Evolutionary conservation across 2,797 vertebrate genomes (phyloP).

Genomic region (Lycodopsis pacificus): DNA sequence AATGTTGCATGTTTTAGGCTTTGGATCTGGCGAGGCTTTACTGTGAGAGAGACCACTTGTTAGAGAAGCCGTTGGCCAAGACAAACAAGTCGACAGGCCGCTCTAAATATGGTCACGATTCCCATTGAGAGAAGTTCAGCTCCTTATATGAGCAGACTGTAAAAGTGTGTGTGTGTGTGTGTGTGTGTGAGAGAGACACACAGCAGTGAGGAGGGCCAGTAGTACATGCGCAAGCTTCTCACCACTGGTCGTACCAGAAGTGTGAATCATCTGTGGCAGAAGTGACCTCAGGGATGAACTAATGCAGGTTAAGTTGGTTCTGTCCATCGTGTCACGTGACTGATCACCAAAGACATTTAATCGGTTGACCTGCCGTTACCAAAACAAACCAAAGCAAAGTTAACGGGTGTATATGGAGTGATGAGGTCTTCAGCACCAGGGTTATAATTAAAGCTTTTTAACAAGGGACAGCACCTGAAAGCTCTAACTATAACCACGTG

Average conservation of each 20-base stretch:
- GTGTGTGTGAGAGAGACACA: conserved; percentile 42
- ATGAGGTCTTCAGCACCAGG: neutral
- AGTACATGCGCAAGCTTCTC: conserved; percentile 55
- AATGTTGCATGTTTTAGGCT: conserved; percentile 59
- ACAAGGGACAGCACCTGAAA: conserved; percentile 11
- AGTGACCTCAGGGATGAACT: conserved; percentile 29
- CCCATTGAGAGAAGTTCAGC: conserved; percentile 81
- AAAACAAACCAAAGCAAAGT: neutral
- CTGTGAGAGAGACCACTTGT: conserved; percentile 67
- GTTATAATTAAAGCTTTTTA: conserved; percentile 23
- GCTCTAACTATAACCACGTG: neutral
- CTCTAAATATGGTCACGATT: conserved; percentile 90
- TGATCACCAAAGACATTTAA: conserved; percentile 15
- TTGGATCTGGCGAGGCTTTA: conserved; percentile 53
- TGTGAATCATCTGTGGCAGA: conserved; percentile 73
- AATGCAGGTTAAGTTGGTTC: neutral
- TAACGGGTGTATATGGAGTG: neutral
- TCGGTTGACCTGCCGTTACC: neutral
- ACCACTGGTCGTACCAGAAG: conserved; percentile 68
- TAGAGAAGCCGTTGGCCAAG: conserved; percentile 66
- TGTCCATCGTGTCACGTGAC: conserved; percentile 13
- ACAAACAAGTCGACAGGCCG: conserved; percentile 77
- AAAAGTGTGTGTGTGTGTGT: conserved; percentile 20
- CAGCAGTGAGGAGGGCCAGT: conserved; percentile 45
- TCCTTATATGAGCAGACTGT: conserved; percentile 87